Percentiles rank a stretch among this genome's conserved stretches.
These are phyloP conservation scores for Hirudinaria manillensis DNA, from an alignment of 2,888 invertebrate genomes.

Conservation along the genomic window DNA sequence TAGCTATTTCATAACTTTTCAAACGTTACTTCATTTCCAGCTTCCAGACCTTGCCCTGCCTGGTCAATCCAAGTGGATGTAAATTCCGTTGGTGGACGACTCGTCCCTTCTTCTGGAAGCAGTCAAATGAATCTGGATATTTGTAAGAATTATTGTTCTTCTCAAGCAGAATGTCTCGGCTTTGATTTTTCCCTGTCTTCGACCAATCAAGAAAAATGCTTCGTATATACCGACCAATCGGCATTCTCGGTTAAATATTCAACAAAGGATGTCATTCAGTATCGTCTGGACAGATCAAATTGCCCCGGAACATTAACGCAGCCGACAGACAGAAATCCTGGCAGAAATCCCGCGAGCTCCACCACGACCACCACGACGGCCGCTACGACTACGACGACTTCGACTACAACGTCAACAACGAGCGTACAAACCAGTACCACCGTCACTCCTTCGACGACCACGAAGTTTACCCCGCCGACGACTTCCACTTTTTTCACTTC, in stretches of 20 bases:
- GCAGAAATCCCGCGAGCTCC: constrained; percentile 17
- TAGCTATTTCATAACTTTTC: not conserved
- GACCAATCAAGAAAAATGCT: not conserved
- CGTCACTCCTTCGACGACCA: constrained; percentile 26
- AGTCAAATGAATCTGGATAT: not conserved
- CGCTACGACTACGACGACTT: constrained; percentile 23
- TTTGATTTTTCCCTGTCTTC: constrained; percentile 13
- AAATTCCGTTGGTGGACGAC: constrained; percentile 17
- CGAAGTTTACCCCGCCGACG: not conserved
- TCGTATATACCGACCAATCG: not conserved
- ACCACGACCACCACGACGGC: constrained; percentile 26
- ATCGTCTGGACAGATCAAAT: constrained; percentile 15
- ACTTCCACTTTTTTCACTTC: not conserved
- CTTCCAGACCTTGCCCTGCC: constrained; percentile 23
- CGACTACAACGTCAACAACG: constrained; percentile 18
- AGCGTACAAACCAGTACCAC: not conserved
- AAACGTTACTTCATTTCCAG: not conserved
- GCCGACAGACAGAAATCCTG: not conserved
- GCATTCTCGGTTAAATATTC: constrained; percentile 10
- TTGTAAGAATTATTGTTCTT: constrained; percentile 4
- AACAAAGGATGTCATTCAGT: constrained; percentile 18
- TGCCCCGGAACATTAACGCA: not conserved
- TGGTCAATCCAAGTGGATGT: not conserved
- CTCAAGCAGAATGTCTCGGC: not conserved
- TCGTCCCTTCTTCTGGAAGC: not conserved